Conservation (phyloP, 2,797 vertebrate species). For the Poecilia velifera region DNA sequence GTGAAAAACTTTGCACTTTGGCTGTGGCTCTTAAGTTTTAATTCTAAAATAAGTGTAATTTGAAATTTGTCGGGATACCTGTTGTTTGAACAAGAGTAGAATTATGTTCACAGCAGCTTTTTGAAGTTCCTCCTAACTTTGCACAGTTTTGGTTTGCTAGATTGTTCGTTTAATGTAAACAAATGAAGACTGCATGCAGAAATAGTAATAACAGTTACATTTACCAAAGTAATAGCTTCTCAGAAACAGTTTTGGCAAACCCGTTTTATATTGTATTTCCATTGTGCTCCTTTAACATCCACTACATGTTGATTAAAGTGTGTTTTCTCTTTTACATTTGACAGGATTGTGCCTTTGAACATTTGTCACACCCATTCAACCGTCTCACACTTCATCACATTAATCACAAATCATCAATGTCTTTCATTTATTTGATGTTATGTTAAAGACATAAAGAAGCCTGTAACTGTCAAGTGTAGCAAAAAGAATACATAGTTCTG, state of each 20-base stretch:
- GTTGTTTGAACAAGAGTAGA: neutral
- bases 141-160: neutral
- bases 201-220: neutral
- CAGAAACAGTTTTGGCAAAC: neutral
- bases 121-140: neutral
- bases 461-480: neutral
- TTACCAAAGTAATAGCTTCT: neutral
- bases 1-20: neutral
- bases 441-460: neutral
- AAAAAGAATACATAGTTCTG: neutral
- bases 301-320: neutral
- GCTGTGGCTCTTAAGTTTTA: neutral
- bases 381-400: neutral
- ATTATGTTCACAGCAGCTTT: neutral
- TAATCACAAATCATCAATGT: neutral
- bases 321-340: constrained; percentile 4
- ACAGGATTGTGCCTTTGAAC: neutral
- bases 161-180: neutral
- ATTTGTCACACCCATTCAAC: neutral
- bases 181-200: neutral
- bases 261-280: neutral
- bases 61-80: neutral
- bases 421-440: neutral
- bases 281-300: neutral
- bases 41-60: neutral